Evolutionary conservation across 2,113 vertebrate genomes (phyloP), one percentile per base, ranked within the genome.

Genomic region (Xiphophorus hellerii): DNA sequence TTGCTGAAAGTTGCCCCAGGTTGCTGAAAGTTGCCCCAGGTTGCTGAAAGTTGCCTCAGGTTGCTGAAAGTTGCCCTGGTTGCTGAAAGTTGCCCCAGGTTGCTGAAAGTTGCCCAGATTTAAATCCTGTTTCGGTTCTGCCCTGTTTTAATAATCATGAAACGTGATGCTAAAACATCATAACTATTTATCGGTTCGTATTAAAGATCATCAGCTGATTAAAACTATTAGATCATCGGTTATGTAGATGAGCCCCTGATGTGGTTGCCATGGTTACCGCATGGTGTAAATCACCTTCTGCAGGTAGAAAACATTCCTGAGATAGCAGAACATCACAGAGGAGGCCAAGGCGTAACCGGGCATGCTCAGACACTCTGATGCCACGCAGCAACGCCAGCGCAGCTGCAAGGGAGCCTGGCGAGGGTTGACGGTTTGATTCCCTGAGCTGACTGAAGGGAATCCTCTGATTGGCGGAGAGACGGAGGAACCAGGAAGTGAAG

Each of bases 351-450:
- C 80, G 86, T 39, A 79, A 39, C 71, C 73, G 76, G 88, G 69
- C 85, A 88, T 71, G 83, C 63, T 78, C 72, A 70, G 71, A 80
- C 81, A 84, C 71, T 76, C 71, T 51, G 76, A 81, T 17, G 1
- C 62, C 69, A 65, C 71, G 71, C 68, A 67, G 66, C 33, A 62
- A 71, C 61, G 37, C 66, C 66, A 80, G 27, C 62, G 25, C 78
- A 84, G 78, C 81, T 86, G 83, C 73, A 29, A 66, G 33, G 73
- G 31, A 73, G 72, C 66, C 71, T 70, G 33, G 58, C 68, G 39
- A 78, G 61, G 20, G 20, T 54, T 25, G 51, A 3, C 6, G 35
- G 74, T 42, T 69, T 87, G 85, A 69, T 80, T 84, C 84, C 28
- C 73, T 39, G 73, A 78, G 69, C 81, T 88, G 74, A 37, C 35